These are phyloP conservation scores for Pangasianodon gigas DNA, from an alignment of 2,113 vertebrate genomes.

Conservation along the genomic window DNA sequence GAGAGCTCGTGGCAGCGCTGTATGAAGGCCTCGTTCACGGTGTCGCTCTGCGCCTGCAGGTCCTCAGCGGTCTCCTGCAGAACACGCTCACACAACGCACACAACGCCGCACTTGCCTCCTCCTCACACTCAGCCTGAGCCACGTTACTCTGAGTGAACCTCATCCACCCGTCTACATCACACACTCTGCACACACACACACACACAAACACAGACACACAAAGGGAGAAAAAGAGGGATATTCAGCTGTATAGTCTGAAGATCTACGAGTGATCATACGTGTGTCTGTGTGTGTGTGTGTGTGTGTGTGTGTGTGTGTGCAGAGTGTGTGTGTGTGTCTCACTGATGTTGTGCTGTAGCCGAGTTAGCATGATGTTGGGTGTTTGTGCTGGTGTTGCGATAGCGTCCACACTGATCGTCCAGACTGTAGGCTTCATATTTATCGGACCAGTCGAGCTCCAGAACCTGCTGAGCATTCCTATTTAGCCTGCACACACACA, in stretches of 20 bases:
- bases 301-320: background rate
- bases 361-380: slow-evolving; percentile 77
- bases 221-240: background rate
- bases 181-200: slow-evolving; percentile 71
- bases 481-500: slow-evolving; percentile 75
- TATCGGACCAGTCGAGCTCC: slow-evolving; percentile 90
- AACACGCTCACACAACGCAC: slow-evolving; percentile 75
- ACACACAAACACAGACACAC: slow-evolving; percentile 10
- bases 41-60: slow-evolving; percentile 76
- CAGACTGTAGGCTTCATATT: slow-evolving; percentile 77
- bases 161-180: slow-evolving; percentile 75
- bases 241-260: background rate
- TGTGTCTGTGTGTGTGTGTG: slow-evolving; percentile 22
- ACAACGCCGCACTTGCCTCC: slow-evolving; percentile 74
- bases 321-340: slow-evolving; percentile 52
- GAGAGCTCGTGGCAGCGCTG: slow-evolving; percentile 74
- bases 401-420: slow-evolving; percentile 77
- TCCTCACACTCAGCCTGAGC: slow-evolving; percentile 74
- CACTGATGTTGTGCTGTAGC: slow-evolving; percentile 80
- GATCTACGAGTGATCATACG: background rate
- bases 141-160: slow-evolving; percentile 82
- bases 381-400: slow-evolving; percentile 75
- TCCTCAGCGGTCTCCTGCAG: slow-evolving; percentile 80
- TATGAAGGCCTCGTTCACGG: slow-evolving; percentile 73
- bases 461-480: slow-evolving; percentile 78